phyloP scores from a whole-genome alignment of 1,140 invertebrate species.

The Conopomorpha cramerella region DNA sequence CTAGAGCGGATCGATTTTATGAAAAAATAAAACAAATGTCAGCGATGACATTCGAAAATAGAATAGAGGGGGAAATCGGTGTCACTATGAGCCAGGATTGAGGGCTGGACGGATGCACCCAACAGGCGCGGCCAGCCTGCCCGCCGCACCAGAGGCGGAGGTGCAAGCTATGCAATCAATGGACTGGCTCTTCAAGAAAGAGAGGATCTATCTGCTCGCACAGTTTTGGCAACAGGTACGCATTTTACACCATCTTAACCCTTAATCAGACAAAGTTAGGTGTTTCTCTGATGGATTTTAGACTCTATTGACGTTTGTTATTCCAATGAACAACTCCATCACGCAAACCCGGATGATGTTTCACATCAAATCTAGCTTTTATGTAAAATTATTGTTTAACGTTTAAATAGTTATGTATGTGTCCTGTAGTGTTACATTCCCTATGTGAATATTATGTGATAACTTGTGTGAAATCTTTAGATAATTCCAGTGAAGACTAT shows the following conservation, averaged over 20 bases:
- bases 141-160: constrained; percentile 72
- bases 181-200: constrained; percentile 95
- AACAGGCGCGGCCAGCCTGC: constrained; percentile 75
- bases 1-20: too few species aligned
- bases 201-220: constrained; percentile 87
- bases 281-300: neutral
- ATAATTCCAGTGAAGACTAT: too few species aligned
- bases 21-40: neutral
- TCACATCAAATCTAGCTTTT: too few species aligned
- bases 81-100: constrained; percentile 32
- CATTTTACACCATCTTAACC: constrained; percentile 4
- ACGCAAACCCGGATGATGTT: too few species aligned
- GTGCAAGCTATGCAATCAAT: constrained; percentile 87
- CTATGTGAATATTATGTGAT: too few species aligned
- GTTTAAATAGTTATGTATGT: too few species aligned
- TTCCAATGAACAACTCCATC: too few species aligned
- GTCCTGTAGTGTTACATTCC: too few species aligned
- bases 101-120: constrained; percentile 70
- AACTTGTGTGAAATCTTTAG: too few species aligned
- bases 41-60: constrained; percentile 9
- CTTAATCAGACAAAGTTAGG: neutral
- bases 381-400: too few species aligned
- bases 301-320: too few species aligned
- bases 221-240: constrained; percentile 94
- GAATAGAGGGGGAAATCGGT: constrained; percentile 11